phyloP scores from a whole-genome alignment of 2,888 invertebrate species.

The Norana najaformis region DNA sequence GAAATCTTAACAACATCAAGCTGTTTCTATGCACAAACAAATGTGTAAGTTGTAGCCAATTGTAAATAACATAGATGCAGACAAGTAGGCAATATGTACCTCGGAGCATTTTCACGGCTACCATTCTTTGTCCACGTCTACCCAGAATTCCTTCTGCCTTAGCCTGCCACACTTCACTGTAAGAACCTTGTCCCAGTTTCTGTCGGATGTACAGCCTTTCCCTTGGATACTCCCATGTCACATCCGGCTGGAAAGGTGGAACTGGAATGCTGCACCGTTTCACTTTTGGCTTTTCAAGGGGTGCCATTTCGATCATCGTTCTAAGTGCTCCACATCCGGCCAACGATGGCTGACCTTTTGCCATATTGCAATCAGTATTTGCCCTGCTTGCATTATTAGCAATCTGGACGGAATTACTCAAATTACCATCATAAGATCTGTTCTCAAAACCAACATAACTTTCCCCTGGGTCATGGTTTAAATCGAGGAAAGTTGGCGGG shows the following conservation, averaged over 20 bases:
- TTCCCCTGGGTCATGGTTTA: slow-evolving; percentile 34
- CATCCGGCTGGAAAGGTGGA: slow-evolving; percentile 40
- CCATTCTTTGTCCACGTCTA: slow-evolving; percentile 35
- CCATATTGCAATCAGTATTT: neutral
- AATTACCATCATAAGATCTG: slow-evolving; percentile 16
- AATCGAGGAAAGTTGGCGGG: slow-evolving; percentile 16
- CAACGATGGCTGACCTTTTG: slow-evolving; percentile 34
- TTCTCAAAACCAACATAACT: slow-evolving; percentile 21
- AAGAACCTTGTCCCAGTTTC: slow-evolving; percentile 43
- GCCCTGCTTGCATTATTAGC: slow-evolving; percentile 14
- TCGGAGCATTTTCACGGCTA: slow-evolving; percentile 46
- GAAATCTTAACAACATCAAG: too few relatives aligned
- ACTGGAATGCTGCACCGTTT: slow-evolving; percentile 16
- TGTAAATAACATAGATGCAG: neutral
- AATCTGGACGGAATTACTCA: slow-evolving; percentile 30
- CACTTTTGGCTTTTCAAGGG: neutral
- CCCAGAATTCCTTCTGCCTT: slow-evolving; percentile 42
- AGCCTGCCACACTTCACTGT: slow-evolving; percentile 45
- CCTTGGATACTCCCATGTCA: slow-evolving; percentile 44
- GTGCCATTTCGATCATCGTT: neutral
- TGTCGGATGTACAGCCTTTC: slow-evolving; percentile 38
- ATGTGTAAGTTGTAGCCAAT: neutral
- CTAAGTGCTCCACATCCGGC: slow-evolving; percentile 40
- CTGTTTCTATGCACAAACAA: too few relatives aligned
- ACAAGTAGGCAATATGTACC: slow-evolving; percentile 28